Percentiles rank a stretch among this genome's conserved stretches.
These are phyloP conservation scores for Tyrannus savana DNA, from an alignment of 2,113 vertebrate species.

Conservation along the genomic window DNA sequence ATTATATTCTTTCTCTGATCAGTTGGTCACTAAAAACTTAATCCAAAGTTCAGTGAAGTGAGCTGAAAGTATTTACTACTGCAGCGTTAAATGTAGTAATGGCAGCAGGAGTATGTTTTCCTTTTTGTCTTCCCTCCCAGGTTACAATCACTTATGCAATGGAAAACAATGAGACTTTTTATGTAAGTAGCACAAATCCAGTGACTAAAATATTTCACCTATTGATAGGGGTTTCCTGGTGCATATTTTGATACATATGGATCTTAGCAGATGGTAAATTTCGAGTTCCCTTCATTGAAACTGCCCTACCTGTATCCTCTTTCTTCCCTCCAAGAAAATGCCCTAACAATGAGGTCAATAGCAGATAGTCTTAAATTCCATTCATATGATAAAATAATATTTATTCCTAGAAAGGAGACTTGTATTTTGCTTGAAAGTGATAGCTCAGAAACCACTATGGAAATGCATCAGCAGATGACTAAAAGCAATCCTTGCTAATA, in stretches of 20 bases:
- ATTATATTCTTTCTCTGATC: not conserved
- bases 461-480: not conserved
- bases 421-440: not conserved
- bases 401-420: not conserved
- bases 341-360: not conserved
- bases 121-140: not conserved
- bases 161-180: not conserved
- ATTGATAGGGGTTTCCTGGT: not conserved
- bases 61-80: not conserved
- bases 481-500: not conserved
- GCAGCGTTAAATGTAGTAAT: not conserved
- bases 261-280: not conserved
- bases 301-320: not conserved
- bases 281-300: not conserved
- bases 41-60: not conserved
- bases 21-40: not conserved
- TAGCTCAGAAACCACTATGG: not conserved
- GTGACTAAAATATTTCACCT: not conserved
- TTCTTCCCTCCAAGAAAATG: not conserved
- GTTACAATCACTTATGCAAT: not conserved
- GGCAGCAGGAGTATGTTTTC: not conserved
- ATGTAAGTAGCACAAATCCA: not conserved
- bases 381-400: not conserved
- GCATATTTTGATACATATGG: not conserved
- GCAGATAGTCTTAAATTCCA: not conserved